Base-by-base conservation (phyloP, 1,140 invertebrate genomes). In the Bactericera cockerelli region DNA sequence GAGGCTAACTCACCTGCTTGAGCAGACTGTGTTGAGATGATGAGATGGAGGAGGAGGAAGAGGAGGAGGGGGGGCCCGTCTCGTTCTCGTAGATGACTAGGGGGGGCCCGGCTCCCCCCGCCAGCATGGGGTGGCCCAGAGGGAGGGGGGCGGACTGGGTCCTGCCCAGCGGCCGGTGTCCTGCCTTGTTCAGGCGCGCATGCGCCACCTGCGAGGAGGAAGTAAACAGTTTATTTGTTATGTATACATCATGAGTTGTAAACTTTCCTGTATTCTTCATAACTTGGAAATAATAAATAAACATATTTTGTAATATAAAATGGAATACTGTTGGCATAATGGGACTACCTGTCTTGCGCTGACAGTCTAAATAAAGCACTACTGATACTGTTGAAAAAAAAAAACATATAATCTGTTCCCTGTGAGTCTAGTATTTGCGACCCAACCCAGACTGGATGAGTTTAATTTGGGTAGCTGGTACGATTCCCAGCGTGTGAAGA, bases 141-240 rank as follows among this genome's bases (percentile, higher is more conserved):
- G 93, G 93, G 63, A 97, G 72, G 0, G 94, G 93, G 2, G 92
- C 92, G 11, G 87, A 91, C 70, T 93, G 89, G n/a, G 91, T 93
- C 66, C 91, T 79, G 61, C 89, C 89, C 70, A 94, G 77, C 61
- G 89, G 88, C 63, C 89, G 78, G 66, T 84, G 82, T 64, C 80
- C 75, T 71, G 79, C 75, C 74, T 86, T 86, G 70, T 80, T 80
- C 25, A 89, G 77, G 67, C 86, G 80, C 63, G 84, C 83, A 67
- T 84, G 81, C 60, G 67, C 62, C 22, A 66, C 62, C 64, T 65
- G 53, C 13, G 28, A 36, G 55, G 1, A 61, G 55, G 16, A 24
- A 71, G 62, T n/a, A n/a, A n/a, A 55, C 4, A 54, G 10, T 10
- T 13, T 38, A 38, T 13, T 38, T 38, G 36, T n/a, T n/a, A 28